A percentile compares a stretch with the other conserved stretches of the same genome.
Conservation (phyloP, 2,113 vertebrate genomes). For the Pardalotus punctatus region DNA sequence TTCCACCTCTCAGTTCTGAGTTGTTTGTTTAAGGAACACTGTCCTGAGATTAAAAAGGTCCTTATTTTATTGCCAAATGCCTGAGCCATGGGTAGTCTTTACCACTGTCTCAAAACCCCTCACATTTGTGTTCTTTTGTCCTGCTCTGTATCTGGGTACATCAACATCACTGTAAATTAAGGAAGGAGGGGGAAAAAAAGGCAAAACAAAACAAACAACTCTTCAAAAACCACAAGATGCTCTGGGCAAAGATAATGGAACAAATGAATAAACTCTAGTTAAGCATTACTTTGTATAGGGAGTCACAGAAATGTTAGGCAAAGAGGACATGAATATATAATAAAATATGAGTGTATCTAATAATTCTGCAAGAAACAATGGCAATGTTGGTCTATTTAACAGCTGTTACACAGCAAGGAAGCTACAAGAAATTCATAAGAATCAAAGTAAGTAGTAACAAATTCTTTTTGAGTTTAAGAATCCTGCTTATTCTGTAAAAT, state of each 20-base stretch:
- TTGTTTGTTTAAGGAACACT: background rate
- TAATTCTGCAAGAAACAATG: background rate
- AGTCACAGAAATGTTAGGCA: background rate
- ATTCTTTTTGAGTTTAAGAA: background rate
- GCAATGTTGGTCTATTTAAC: background rate
- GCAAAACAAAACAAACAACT: background rate
- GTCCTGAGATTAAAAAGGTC: background rate
- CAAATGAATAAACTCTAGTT: background rate
- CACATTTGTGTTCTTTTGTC: background rate
- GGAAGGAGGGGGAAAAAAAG: background rate
- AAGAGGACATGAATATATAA: background rate
- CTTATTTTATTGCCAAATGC: background rate
- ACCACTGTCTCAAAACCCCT: background rate
- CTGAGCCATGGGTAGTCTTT: background rate
- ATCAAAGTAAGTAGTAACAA: background rate
- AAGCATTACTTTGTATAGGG: background rate
- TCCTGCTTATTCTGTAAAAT: background rate
- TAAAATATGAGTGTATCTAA: background rate
- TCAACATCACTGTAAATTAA: background rate
- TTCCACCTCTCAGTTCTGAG: background rate
- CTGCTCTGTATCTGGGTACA: background rate
- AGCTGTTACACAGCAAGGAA: background rate
- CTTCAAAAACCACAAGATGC: background rate
- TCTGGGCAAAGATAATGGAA: background rate
- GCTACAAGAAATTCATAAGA: background rate